Conservation (phyloP, 92 coral and sea anemone genomes). For the Epizoanthus stellaris region DNA sequence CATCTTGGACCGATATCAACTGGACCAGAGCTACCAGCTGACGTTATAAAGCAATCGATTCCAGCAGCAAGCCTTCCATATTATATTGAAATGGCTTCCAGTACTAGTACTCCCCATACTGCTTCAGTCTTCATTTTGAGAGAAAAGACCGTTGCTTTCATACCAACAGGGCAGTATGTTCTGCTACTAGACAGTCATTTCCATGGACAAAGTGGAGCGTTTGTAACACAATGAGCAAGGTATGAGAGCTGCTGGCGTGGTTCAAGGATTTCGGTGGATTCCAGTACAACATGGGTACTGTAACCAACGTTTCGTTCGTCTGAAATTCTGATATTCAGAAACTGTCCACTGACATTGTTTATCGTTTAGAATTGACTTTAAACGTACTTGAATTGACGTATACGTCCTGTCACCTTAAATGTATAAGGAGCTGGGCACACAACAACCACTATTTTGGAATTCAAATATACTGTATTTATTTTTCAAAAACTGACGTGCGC, state of each 20-base stretch:
- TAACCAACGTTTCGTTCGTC: slow-evolving; percentile 21
- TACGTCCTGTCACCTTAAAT: too few relatives aligned
- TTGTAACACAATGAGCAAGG: slow-evolving; percentile 36
- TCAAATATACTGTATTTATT: too few relatives aligned
- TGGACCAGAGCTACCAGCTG: slow-evolving; percentile 43
- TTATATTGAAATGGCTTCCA: slow-evolving; percentile 35
- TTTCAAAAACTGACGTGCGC: too few relatives aligned
- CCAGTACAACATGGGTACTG: slow-evolving; percentile 48
- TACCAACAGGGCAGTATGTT: slow-evolving; percentile 41
- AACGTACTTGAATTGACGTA: too few relatives aligned
- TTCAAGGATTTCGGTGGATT: slow-evolving; percentile 29
- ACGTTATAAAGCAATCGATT: slow-evolving; percentile 11
- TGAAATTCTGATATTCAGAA: slow-evolving; percentile 1
- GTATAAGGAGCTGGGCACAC: too few relatives aligned
- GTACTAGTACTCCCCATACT: not conserved
- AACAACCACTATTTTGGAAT: too few relatives aligned
- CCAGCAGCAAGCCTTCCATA: slow-evolving; percentile 26
- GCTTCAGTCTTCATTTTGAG: slow-evolving; percentile 14
- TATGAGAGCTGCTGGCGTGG: slow-evolving; percentile 44
- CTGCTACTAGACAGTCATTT: slow-evolving; percentile 38
- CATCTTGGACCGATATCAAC: slow-evolving; percentile 18
- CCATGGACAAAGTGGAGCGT: slow-evolving; percentile 39
- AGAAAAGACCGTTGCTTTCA: slow-evolving; percentile 43
- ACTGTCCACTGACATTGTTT: not conserved
- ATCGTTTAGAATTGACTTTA: too few relatives aligned